Evolutionary conservation across 2,888 invertebrate genomes (phyloP), one percentile per base, ranked within the genome.

Genomic region (Labia minor): DNA sequence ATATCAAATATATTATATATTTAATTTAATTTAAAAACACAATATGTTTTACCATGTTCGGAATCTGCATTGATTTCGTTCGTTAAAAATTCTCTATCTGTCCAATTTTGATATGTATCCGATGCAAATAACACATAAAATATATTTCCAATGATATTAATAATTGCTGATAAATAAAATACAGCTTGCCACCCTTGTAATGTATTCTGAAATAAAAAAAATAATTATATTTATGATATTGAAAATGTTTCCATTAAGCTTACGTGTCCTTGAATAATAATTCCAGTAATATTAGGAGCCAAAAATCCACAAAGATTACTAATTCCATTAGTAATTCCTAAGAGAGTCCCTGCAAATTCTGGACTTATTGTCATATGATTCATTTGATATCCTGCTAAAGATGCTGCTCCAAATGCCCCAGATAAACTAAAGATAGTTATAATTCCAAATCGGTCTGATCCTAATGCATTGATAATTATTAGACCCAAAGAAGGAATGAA

Each of bases 361-460:
- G 91, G 90, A 74, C 90, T 90, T 20, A 92, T 77, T 19, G 89
- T 86, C 61, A 91, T 89, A 76, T 91, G 90, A 77, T 91, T 91
- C 88, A 90, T 89, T 76, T 89, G 89, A 75, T 89, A 89, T 61
- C 88, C 88, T 0, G 90, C 88, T 73, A 89, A 90, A 0, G 86
- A 83, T 1, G 89, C 90, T 16, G 90, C 91, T 0, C 85, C 85
- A 72, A 91, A 86, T 0, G 89, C 86, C 0, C 90, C 89, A 0
- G 87, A 81, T 21, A 87, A 81, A 19, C 85, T 85, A 1, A 92
- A 81, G 75, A 90, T 82, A 37, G 88, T 74, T 76, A 89, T 86
- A 6, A 88, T 89, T 65, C 85, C 83, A 14, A 83, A 71, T 71
- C 86, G 81, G 77, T 90, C 85, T 75, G 90, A 90, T 65, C 88